Evolutionary conservation across 2,888 invertebrate species (phyloP).

Genomic region (Ophion costatus): DNA sequence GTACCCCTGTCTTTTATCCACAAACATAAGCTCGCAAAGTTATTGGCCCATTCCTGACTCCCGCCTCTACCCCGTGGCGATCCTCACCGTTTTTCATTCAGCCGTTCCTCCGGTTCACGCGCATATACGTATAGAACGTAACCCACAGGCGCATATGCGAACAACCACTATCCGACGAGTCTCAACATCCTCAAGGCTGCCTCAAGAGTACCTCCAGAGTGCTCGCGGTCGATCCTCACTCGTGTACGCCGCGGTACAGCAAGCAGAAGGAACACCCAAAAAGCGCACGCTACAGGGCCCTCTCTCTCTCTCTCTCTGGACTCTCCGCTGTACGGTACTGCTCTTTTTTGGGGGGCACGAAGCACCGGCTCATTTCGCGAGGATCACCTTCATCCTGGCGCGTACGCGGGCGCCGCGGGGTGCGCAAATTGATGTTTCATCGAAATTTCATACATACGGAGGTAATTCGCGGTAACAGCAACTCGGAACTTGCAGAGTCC

Average conservation of each 20-base stretch:
- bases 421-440: slow-evolving; percentile 61
- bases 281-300: slow-evolving; percentile 3
- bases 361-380: slow-evolving; percentile 21
- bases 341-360: slow-evolving; percentile 14
- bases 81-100: slow-evolving; percentile 76
- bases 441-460: slow-evolving; percentile 53
- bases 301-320: neutral
- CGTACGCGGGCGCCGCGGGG: slow-evolving; percentile 54
- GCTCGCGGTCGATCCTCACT: slow-evolving; percentile 26
- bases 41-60: slow-evolving; percentile 79
- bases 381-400: slow-evolving; percentile 55
- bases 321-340: slow-evolving; percentile 15
- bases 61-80: slow-evolving; percentile 75
- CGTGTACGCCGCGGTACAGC: neutral
- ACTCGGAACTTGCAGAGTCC: too few relatives aligned
- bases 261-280: slow-evolving; percentile 13
- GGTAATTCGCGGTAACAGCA: neutral
- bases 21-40: slow-evolving; percentile 79
- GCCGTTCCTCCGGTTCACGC: slow-evolving; percentile 20
- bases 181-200: slow-evolving; percentile 17
- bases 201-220: slow-evolving; percentile 27
- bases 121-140: neutral
- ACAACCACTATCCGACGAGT: neutral
- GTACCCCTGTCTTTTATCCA: slow-evolving; percentile 76
- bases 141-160: neutral